Conservation (phyloP, 2,888 invertebrate genomes). For the Prenolepis imparis region DNA sequence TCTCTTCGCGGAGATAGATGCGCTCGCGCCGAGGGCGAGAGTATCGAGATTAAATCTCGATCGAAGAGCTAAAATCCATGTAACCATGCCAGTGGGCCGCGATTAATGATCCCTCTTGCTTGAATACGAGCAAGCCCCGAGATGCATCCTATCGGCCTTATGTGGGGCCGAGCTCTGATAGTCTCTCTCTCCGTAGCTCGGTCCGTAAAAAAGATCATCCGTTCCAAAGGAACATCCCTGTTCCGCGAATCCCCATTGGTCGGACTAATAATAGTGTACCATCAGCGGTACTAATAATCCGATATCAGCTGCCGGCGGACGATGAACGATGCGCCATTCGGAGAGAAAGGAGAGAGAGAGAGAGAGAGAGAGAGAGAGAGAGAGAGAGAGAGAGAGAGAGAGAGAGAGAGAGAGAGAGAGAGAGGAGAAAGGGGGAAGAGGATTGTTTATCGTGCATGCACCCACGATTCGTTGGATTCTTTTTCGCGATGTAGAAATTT, state of each 20-base stretch:
- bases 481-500: slow-evolving; percentile 28
- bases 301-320: slow-evolving; percentile 51
- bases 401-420: slow-evolving; percentile 19
- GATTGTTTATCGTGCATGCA: slow-evolving; percentile 36
- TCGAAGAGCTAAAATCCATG: slow-evolving; percentile 47
- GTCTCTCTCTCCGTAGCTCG: background rate
- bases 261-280: slow-evolving; percentile 48
- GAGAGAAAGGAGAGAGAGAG: slow-evolving; percentile 16
- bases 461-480: slow-evolving; percentile 25
- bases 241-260: slow-evolving; percentile 22
- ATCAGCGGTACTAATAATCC: slow-evolving; percentile 47
- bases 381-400: slow-evolving; percentile 21
- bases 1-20: slow-evolving; percentile 29
- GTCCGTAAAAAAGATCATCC: slow-evolving; percentile 18
- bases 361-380: slow-evolving; percentile 30
- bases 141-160: slow-evolving; percentile 32
- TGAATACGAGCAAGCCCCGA: slow-evolving; percentile 20
- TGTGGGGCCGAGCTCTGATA: slow-evolving; percentile 28
- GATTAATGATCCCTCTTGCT: slow-evolving; percentile 45
- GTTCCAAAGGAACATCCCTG: slow-evolving; percentile 26
- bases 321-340: slow-evolving; percentile 47
- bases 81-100: slow-evolving; percentile 46
- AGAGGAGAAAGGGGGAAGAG: slow-evolving; percentile 15
- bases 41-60: slow-evolving; percentile 52
- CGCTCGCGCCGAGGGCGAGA: slow-evolving; percentile 13